Percentiles rank a stretch among this genome's conserved stretches.
Evolutionary conservation across 2,888 invertebrate genomes (phyloP).

Genomic region (Epinotia bilunana): DNA sequence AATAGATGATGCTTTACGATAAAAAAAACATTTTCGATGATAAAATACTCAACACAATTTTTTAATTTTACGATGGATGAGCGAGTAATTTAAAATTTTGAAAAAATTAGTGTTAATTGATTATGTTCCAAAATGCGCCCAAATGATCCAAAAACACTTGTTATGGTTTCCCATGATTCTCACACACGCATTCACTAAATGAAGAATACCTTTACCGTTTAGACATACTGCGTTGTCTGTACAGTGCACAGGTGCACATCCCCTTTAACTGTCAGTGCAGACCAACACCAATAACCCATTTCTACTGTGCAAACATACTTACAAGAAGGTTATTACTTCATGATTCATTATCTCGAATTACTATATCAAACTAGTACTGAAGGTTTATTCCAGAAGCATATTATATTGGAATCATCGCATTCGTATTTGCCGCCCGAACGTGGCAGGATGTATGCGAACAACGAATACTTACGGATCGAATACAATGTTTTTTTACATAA

Average conservation of each 20-base stretch:
- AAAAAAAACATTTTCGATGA: no score
- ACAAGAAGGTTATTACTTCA: constrained; percentile 1
- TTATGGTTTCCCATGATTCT: constrained; percentile 11
- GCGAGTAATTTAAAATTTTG: constrained; percentile 42
- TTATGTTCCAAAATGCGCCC: constrained; percentile 37
- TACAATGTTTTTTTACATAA: no score
- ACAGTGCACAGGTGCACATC: constrained; percentile 18
- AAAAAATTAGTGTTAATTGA: constrained; percentile 48
- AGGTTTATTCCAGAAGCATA: background rate
- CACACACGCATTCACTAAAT: constrained; percentile 28
- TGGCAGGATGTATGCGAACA: no score
- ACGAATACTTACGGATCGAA: no score
- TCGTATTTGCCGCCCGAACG: no score
- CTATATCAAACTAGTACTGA: no score
- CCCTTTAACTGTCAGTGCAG: constrained; percentile 30
- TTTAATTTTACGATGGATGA: background rate
- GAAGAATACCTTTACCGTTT: constrained; percentile 17
- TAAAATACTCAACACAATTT: no score
- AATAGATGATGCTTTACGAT: no score
- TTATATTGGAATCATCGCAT: no score
- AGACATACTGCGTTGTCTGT: constrained; percentile 1
- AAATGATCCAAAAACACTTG: constrained; percentile 38
- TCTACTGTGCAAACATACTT: constrained; percentile 33
- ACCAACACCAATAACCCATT: constrained; percentile 32
- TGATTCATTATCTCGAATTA: background rate